Base-by-base conservation (phyloP, 2,888 invertebrate genomes). In the Plagodis pulveraria region DNA sequence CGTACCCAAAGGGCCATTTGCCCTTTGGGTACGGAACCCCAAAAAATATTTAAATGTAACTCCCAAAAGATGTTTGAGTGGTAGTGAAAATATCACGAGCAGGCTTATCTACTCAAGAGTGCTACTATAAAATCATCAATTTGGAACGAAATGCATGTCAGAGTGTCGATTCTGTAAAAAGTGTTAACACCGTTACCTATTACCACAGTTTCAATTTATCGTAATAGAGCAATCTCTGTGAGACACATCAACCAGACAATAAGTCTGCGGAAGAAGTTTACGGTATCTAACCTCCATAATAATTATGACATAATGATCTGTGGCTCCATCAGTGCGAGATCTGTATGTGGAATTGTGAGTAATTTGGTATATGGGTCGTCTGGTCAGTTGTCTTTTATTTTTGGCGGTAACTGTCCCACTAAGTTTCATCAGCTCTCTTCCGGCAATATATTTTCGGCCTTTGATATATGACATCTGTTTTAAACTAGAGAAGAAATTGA, bases 181-280 rank as follows among this genome's bases (percentile, higher is more conserved):
- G 69, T 60, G 60, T 58, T 42, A 65, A 66, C 64, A 79, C 82
- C 77, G 81, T 85, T 83, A 84, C 74, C 80, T 72, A 74, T 70
- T 74, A 69, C 69, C 80, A 79, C 76, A 74, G 74, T 76, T 72
- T 81, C 77, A 78, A 84, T 87, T 87, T 82, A 77, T 74, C 82
- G 81, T 85, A 87, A 87, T 85, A 50, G 70, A 78, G 81, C 82
- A 85, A 83, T 87, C 85, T 86, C 83, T 84, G 82, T 80, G 86
- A 87, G 87, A 68, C 56, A 61, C 55, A 43, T 42, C 10, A 41
- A 34, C 12, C 74, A 80, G 74, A 82, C 87, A 88, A 85, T 87
- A 86, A 81, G 79, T 79, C 81, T 75, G 78, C 73, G 74, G 79
- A 83, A 87, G 86, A 79, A 84, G 78, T 80, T 81, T 85, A 87